Conservation (phyloP, 1,140 invertebrate species). For the Diabrotica undecimpunctata region DNA sequence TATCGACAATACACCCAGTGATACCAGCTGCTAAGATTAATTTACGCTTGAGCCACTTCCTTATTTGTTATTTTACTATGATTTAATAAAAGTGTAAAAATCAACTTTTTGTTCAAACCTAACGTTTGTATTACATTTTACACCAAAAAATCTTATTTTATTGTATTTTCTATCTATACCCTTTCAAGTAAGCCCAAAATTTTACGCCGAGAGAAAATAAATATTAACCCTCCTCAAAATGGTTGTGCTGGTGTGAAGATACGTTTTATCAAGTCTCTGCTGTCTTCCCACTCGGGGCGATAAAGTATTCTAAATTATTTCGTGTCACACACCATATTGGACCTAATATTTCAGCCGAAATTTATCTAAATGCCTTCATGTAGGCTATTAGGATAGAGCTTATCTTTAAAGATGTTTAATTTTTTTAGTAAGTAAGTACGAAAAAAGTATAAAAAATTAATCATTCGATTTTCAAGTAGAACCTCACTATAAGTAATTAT, state of each 20-base stretch:
- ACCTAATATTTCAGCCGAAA: not conserved
- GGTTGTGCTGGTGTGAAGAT: not conserved
- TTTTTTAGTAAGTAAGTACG: too few relatives aligned
- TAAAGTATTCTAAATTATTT: slow-evolving; percentile 3
- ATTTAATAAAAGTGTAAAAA: too few relatives aligned
- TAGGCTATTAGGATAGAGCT: not conserved
- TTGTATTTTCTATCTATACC: not conserved
- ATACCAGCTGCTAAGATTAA: too few relatives aligned
- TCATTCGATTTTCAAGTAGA: too few relatives aligned
- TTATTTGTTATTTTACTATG: too few relatives aligned
- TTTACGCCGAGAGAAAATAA: not conserved
- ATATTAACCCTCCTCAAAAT: slow-evolving; percentile 1
- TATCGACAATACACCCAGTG: too few relatives aligned
- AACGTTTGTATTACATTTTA: too few relatives aligned
- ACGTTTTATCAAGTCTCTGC: not conserved
- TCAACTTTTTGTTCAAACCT: too few relatives aligned
- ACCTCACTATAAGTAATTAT: too few relatives aligned
- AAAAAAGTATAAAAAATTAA: too few relatives aligned
- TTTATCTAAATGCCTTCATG: not conserved
- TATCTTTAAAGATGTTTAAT: too few relatives aligned
- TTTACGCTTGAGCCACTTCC: too few relatives aligned
- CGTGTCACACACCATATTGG: slow-evolving; percentile 1
- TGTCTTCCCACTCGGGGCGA: not conserved
- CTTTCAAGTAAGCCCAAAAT: not conserved
- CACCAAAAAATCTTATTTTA: not conserved